A percentile compares a stretch with the other conserved stretches of the same genome.
These are phyloP conservation scores for Pseudococcus longispinus DNA, from an alignment of 2,888 invertebrate genomes.

Conservation along the genomic window DNA sequence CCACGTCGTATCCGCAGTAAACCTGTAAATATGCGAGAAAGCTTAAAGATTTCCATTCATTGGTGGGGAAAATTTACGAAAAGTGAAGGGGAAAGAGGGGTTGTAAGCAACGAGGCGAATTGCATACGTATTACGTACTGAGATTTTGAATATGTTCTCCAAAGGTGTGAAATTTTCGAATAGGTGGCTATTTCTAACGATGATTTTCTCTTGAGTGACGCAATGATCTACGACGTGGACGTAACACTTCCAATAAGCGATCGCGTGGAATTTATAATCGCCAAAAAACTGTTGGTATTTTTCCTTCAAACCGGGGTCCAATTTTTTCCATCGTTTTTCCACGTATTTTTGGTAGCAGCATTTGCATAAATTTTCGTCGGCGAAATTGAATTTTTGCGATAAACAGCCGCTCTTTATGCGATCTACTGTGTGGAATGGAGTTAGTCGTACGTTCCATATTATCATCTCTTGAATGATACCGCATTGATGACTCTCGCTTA, in stretches of 20 bases:
- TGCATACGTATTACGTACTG: neutral
- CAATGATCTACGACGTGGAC: neutral
- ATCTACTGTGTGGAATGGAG: neutral
- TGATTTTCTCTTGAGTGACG: neutral
- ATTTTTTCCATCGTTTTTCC: slow-evolving; percentile 22
- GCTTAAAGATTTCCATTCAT: too few species aligned
- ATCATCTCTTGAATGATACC: slow-evolving; percentile 24
- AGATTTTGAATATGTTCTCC: slow-evolving; percentile 21
- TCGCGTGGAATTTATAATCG: slow-evolving; percentile 33
- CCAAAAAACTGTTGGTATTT: slow-evolving; percentile 3
- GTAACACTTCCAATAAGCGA: slow-evolving; percentile 28
- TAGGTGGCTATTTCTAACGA: neutral
- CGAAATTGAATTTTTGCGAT: slow-evolving; percentile 1
- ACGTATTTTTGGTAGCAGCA: slow-evolving; percentile 10
- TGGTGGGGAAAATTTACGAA: neutral
- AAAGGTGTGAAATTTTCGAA: slow-evolving; percentile 26
- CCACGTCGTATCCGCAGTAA: slow-evolving; percentile 16
- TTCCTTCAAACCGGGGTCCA: neutral
- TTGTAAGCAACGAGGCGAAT: neutral
- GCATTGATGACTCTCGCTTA: neutral
- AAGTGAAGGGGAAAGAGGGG: neutral
- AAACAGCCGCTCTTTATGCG: neutral
- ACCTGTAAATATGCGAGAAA: neutral
- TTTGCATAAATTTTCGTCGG: neutral
- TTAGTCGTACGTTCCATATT: neutral